These are phyloP conservation scores for Chlorops oryzae DNA, from an alignment of 1,140 invertebrate species.

Conservation along the genomic window DNA sequence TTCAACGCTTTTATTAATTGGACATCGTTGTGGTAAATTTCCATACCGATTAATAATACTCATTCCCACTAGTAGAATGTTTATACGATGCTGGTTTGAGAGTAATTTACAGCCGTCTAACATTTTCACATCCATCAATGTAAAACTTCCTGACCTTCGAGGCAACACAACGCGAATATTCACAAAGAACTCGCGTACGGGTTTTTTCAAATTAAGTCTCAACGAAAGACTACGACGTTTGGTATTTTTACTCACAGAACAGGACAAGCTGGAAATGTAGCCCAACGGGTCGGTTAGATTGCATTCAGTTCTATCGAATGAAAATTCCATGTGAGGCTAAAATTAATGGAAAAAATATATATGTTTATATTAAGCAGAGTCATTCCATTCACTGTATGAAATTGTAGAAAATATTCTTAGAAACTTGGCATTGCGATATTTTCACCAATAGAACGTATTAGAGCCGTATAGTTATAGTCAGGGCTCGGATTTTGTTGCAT, in stretches of 20 bases:
- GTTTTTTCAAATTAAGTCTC: background rate
- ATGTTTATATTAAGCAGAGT: no score
- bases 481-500: no score
- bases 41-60: conserved; percentile 17
- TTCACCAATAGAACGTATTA: no score
- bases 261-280: background rate
- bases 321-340: no score
- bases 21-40: conserved; percentile 22
- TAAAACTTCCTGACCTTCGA: background rate
- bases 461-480: no score
- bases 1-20: conserved; percentile 17
- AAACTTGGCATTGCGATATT: no score
- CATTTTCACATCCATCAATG: background rate
- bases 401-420: no score
- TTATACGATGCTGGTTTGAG: background rate
- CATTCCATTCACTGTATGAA: no score
- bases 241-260: background rate
- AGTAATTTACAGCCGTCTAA: background rate
- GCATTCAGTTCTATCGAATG: no score
- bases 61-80: conserved; percentile 11
- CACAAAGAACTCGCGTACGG: background rate
- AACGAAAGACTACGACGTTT: background rate
- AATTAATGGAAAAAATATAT: no score
- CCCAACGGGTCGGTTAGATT: background rate
- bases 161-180: background rate